Evolutionary conservation across 2,113 vertebrate genomes (phyloP), one percentile per base, ranked within the genome.

Genomic region (Pandion haliaetus): DNA sequence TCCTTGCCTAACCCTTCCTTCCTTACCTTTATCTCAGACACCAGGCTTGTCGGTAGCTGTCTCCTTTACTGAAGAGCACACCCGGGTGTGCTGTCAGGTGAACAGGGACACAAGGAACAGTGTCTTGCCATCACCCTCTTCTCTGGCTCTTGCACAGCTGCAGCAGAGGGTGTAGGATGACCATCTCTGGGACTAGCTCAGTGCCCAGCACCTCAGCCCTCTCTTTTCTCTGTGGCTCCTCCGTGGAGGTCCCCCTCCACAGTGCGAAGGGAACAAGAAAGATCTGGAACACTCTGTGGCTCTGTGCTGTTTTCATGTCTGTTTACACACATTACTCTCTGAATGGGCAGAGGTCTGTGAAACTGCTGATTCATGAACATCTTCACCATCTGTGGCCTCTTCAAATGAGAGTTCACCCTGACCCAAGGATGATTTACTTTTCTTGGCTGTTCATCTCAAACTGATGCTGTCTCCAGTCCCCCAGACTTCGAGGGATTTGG

Each of bases 311-410:
- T 80, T 70, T 90, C 13, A 2, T 26, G 42, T 88, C 80, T 97
- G 86, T 90, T 96, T 86, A 80, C 50, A 82, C 24, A 70, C 50
- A 58, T 28, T 62, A 18, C 66, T 62, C 83, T 71, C 91, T 66
- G 50, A 95, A 91, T 34, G 55, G 63, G 63, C 89, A 97, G 89
- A 95, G 58, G 71, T 81, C 89, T 96, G 62, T 82, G 87, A 82
- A 96, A 91, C 36, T 82, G 96, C 89, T 96, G 82, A 96, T 70
- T 93, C 91, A 88, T 77, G 21, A 96, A 82, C 74, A 88, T 88
- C 66, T 66, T 77, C 86, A 78, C 63, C 70, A 63, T 88, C 91
- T 86, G 82, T 94, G 94, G 91, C 84, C 65, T 77, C 86, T 94
- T 87, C 84, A 95, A 90, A 92, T 63, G 47, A 85, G 24, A 74